Percentiles rank a stretch among this genome's conserved stretches.
Conservation (phyloP, 2,113 vertebrate species). For the Phalacrocorax carbo region DNA sequence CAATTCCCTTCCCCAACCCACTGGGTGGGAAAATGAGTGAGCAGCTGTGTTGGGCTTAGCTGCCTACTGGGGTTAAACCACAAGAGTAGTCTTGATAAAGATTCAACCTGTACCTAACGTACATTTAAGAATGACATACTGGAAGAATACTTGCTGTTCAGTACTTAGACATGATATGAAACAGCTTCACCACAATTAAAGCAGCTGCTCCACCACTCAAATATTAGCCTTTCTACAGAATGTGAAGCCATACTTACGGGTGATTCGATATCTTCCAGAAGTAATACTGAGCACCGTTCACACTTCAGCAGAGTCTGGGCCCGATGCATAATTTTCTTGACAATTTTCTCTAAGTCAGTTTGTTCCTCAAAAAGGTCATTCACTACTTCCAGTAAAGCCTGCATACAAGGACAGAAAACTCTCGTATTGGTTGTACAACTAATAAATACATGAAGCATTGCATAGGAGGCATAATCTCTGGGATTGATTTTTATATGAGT, state of each 20-base stretch:
- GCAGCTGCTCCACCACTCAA: not conserved
- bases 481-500: not conserved
- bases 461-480: not conserved
- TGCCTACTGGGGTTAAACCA: not conserved
- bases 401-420: conserved; percentile 17
- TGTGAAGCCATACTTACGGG: conserved; percentile 79
- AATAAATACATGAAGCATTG: not conserved
- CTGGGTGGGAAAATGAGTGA: not conserved
- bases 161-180: not conserved
- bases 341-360: conserved; percentile 98
- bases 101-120: not conserved
- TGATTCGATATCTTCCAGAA: conserved; percentile 96
- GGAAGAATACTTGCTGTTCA: not conserved
- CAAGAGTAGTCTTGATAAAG: not conserved
- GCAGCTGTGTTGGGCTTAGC: not conserved
- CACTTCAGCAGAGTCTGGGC: conserved; percentile 96
- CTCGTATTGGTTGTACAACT: not conserved
- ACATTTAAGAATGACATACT: not conserved
- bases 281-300: conserved; percentile 94
- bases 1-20: not conserved
- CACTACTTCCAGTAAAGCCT: conserved; percentile 97
- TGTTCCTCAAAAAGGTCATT: conserved; percentile 99
- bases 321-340: conserved; percentile 99
- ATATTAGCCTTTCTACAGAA: not conserved
- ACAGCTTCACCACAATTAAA: not conserved